Conservation (phyloP, 2,888 invertebrate species). For the Sphaerophoria taeniata region DNA sequence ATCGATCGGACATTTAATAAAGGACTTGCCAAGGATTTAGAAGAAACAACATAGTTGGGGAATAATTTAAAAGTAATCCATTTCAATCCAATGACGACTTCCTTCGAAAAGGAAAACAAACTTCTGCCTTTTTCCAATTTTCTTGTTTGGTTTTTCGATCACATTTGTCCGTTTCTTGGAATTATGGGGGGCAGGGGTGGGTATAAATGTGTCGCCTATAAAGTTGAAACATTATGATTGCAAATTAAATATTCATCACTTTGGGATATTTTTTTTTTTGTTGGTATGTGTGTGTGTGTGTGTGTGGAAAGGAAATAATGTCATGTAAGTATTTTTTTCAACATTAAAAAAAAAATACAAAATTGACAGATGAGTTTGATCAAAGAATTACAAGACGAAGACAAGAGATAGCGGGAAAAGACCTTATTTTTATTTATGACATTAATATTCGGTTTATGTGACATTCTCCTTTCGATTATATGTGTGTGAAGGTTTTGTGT, state of each 20-base stretch:
- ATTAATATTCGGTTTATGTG: slow-evolving; percentile 61
- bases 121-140: slow-evolving; percentile 7
- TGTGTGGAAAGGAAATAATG: slow-evolving; percentile 2
- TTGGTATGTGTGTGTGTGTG: neutral
- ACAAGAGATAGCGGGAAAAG: slow-evolving; percentile 10
- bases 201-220: slow-evolving; percentile 61
- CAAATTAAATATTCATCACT: slow-evolving; percentile 68
- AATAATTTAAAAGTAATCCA: slow-evolving; percentile 40
- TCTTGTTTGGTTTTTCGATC: neutral
- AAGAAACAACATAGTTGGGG: slow-evolving; percentile 2
- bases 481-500: neutral
- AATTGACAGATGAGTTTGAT: slow-evolving; percentile 21
- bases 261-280: slow-evolving; percentile 29
- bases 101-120: neutral
- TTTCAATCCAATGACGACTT: slow-evolving; percentile 4
- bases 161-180: neutral
- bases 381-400: slow-evolving; percentile 15
- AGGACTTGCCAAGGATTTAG: neutral
- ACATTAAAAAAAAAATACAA: neutral
- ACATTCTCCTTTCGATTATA: neutral
- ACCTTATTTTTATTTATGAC: slow-evolving; percentile 58
- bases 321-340: slow-evolving; percentile 7
- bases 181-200: neutral
- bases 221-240: slow-evolving; percentile 56
- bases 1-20: neutral